Percentiles rank a stretch among this genome's conserved stretches.
Conservation (phyloP, 2,113 vertebrate species). For the Antechinus stuartii region DNA sequence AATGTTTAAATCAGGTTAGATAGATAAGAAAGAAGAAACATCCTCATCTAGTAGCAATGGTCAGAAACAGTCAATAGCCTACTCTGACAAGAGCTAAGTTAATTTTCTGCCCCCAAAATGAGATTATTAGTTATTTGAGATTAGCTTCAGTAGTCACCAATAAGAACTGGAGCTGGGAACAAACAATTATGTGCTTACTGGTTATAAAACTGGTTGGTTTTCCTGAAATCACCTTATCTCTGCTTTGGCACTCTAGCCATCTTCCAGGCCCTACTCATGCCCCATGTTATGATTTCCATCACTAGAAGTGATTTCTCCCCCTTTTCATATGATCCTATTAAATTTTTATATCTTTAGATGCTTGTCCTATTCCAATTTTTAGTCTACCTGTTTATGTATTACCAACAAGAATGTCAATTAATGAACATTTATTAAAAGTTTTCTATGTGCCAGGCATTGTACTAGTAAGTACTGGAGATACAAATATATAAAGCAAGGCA, state of each 20-base stretch:
- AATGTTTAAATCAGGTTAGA: not conserved
- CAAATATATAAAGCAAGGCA: not conserved
- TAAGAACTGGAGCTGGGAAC: not conserved
- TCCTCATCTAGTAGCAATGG: not conserved
- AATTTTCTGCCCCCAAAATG: not conserved
- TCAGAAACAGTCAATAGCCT: not conserved
- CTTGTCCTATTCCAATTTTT: not conserved
- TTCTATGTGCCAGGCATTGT: not conserved
- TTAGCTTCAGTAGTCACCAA: not conserved
- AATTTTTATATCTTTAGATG: not conserved
- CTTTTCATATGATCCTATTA: not conserved
- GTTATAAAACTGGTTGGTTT: not conserved
- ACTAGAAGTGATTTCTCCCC: not conserved
- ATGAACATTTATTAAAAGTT: not conserved
- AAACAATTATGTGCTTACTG: not conserved
- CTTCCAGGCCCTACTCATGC: not conserved
- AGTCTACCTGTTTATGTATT: not conserved
- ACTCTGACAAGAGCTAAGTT: not conserved
- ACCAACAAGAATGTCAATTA: not conserved
- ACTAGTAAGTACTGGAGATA: not conserved
- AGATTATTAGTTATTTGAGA: not conserved
- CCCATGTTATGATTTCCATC: not conserved
- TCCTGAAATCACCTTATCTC: not conserved
- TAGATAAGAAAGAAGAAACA: not conserved
- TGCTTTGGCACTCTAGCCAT: not conserved